A percentile compares a stretch with the other conserved stretches of the same genome.
Conservation (phyloP, 2,888 invertebrate species). For the Tachina grossa region DNA sequence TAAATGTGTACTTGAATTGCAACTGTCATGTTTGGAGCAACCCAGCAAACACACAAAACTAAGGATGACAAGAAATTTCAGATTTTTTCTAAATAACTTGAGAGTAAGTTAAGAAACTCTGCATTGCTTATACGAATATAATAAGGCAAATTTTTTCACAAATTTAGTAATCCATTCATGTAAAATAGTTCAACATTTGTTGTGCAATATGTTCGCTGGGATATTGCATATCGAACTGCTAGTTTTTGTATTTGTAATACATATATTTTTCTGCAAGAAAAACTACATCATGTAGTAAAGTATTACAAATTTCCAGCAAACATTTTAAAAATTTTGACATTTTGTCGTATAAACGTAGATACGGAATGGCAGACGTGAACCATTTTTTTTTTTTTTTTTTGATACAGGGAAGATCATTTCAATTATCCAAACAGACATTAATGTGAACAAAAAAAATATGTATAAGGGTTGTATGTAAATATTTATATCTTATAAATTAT, state of each 20-base stretch:
- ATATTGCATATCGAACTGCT: constrained; percentile 33
- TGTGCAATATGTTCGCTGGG: no score
- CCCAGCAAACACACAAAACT: no score
- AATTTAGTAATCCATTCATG: no score
- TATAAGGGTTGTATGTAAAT: constrained; percentile 30
- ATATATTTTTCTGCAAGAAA: background rate
- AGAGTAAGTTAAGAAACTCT: no score
- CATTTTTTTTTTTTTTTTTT: background rate
- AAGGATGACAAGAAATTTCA: no score
- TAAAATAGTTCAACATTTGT: no score
- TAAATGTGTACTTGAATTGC: constrained; percentile 5
- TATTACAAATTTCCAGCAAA: constrained; percentile 33
- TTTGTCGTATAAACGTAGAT: constrained; percentile 53
- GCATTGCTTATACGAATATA: no score
- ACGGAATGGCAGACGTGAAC: constrained; percentile 5
- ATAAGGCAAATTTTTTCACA: no score
- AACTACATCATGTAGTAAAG: constrained; percentile 33
- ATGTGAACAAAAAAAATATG: constrained; percentile 24
- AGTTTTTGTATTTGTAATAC: constrained; percentile 2
- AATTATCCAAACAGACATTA: constrained; percentile 40
- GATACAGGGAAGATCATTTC: constrained; percentile 8
- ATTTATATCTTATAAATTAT: constrained; percentile 47
- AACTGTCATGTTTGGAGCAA: background rate
- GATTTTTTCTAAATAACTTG: no score
- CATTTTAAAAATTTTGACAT: constrained; percentile 62